Evolutionary conservation across 2,113 vertebrate genomes (phyloP).

Genomic region (Notarius lentiginosus): DNA sequence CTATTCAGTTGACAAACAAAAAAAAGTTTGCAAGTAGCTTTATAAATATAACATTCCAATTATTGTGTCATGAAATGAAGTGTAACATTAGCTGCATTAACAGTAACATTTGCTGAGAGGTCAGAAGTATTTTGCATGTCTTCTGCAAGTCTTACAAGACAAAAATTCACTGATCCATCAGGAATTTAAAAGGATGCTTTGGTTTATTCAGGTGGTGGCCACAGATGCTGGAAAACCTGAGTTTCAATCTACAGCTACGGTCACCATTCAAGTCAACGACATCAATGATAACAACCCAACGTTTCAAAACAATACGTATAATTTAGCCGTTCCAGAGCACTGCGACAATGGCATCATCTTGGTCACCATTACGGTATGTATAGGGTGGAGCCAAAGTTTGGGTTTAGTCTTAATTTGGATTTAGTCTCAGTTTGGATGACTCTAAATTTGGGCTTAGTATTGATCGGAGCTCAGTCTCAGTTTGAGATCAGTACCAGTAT

Average conservation of each 20-base stretch:
- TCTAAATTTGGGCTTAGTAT: background rate
- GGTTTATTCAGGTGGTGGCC: constrained; percentile 79
- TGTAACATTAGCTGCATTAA: background rate
- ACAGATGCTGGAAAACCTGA: constrained; percentile 57
- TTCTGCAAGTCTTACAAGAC: background rate
- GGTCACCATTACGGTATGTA: constrained; percentile 73
- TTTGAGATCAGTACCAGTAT: background rate
- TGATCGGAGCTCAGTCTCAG: background rate
- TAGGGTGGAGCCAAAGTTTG: background rate
- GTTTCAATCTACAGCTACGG: constrained; percentile 66
- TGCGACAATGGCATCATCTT: constrained; percentile 64
- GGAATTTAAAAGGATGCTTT: background rate
- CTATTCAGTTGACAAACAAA: background rate
- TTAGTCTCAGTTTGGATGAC: background rate
- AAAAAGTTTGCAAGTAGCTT: background rate
- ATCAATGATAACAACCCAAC: constrained; percentile 84
- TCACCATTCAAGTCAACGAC: constrained; percentile 82
- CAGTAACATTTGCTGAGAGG: background rate
- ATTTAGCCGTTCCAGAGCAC: constrained; percentile 72
- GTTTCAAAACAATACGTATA: constrained; percentile 73
- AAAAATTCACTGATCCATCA: background rate
- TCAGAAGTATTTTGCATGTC: background rate
- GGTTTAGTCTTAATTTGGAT: background rate
- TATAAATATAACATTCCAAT: background rate
- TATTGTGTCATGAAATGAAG: background rate